Conservation (phyloP, 1,140 invertebrate genomes). For the Pygmarrhopalites habei region DNA sequence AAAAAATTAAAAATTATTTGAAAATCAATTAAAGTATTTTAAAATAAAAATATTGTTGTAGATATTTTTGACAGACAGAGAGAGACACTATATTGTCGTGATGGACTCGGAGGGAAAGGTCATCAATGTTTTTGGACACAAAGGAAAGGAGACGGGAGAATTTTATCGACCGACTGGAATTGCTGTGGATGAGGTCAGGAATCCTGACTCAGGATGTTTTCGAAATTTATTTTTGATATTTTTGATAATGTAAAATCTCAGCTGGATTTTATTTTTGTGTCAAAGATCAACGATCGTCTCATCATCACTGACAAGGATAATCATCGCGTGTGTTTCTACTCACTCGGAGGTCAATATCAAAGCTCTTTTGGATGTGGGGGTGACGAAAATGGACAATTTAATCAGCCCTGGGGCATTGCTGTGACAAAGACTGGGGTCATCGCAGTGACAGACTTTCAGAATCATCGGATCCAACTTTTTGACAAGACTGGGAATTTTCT, state of each 20-base stretch:
- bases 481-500: conserved; percentile 12
- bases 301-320: conserved; percentile 94
- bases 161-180: conserved; percentile 57
- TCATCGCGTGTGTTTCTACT: conserved; percentile 83
- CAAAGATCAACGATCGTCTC: conserved; percentile 68
- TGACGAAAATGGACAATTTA: conserved; percentile 75
- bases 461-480: conserved; percentile 28
- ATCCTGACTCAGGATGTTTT: conserved; percentile 44
- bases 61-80: conserved; percentile 20
- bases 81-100: conserved; percentile 12
- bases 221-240: too few relatives aligned
- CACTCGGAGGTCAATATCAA: conserved; percentile 67
- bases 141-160: conserved; percentile 49
- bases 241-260: too few relatives aligned
- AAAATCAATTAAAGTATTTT: too few relatives aligned
- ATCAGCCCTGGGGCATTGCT: conserved; percentile 95
- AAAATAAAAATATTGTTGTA: too few relatives aligned
- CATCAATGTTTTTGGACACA: conserved; percentile 47
- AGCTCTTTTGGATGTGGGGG: conserved; percentile 82
- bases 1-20: too few relatives aligned
- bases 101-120: conserved; percentile 44
- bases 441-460: conserved; percentile 60
- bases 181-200: conserved; percentile 55
- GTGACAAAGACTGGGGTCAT: conserved; percentile 75
- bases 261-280: too few relatives aligned